These are phyloP conservation scores for Papilio aristodemus DNA, from an alignment of 1,140 invertebrate genomes.

Conservation along the genomic window DNA sequence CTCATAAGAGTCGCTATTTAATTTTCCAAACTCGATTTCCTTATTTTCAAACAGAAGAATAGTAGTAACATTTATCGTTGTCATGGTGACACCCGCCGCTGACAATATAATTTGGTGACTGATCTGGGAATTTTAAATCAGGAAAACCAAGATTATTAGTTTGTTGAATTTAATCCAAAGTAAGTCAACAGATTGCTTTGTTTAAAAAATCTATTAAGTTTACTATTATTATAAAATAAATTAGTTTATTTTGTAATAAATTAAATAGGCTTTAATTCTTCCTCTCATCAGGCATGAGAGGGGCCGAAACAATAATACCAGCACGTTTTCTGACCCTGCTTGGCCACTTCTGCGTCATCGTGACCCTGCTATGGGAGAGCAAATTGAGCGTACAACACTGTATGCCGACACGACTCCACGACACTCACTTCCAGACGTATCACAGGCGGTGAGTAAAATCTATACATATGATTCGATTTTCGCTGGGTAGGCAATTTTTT, in stretches of 20 bases:
- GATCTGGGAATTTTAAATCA: neutral
- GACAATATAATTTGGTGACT: neutral
- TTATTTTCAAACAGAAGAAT: neutral
- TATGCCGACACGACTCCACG: constrained; percentile 72
- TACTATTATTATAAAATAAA: neutral
- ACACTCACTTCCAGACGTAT: constrained; percentile 70
- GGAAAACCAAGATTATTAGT: neutral
- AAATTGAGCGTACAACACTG: constrained; percentile 76
- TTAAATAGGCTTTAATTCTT: neutral
- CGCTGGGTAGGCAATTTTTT: neutral
- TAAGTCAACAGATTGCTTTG: neutral
- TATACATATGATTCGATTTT: neutral
- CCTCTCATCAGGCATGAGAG: constrained; percentile 57
- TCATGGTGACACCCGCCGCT: neutral
- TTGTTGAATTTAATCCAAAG: constrained; percentile 1
- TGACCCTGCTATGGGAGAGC: constrained; percentile 82
- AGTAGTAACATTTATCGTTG: neutral
- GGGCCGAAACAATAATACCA: constrained; percentile 76
- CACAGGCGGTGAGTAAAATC: constrained; percentile 77
- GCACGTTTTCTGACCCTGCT: constrained; percentile 81
- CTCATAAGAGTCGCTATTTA: neutral
- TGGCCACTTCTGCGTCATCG: constrained; percentile 79
- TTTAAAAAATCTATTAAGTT: neutral
- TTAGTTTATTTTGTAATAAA: no score
- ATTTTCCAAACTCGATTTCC: neutral